Evolutionary conservation across 2,113 vertebrate species (phyloP).

Genomic region (Tyto alba): DNA sequence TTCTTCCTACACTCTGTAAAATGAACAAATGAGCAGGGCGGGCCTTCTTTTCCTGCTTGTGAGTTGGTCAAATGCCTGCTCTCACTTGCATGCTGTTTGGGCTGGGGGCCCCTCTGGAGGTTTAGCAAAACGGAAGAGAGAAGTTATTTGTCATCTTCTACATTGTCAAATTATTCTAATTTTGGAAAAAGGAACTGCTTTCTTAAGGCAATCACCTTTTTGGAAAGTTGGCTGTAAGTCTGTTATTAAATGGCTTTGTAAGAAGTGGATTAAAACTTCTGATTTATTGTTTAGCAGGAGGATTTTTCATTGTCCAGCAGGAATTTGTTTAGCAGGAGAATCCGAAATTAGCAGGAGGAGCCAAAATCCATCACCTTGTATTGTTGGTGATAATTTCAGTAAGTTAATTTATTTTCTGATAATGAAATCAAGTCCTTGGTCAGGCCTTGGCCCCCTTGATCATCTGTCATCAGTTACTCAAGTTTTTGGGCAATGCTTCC

Average conservation of each 20-base stretch:
- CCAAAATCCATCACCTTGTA: too few species aligned
- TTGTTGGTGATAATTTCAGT: conserved; percentile 17
- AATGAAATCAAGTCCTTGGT: neutral
- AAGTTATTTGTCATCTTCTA: conserved; percentile 25
- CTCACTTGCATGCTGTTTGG: neutral
- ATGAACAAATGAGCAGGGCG: neutral
- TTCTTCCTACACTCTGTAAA: neutral
- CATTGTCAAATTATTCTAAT: conserved; percentile 13
- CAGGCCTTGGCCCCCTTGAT: neutral
- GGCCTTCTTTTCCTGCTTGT: neutral
- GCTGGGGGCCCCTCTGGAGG: neutral
- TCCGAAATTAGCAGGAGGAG: conserved; percentile 33
- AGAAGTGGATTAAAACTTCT: conserved; percentile 47
- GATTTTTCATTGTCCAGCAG: conserved; percentile 36
- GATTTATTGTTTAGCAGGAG: conserved; percentile 39
- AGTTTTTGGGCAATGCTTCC: neutral
- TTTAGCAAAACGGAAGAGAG: neutral
- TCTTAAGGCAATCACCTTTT: conserved; percentile 38
- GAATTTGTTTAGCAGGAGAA: conserved; percentile 35
- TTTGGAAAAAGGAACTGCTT: conserved; percentile 38
- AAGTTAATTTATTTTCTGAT: conserved; percentile 14
- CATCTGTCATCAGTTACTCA: neutral
- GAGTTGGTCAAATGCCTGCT: neutral
- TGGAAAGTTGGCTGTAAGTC: conserved; percentile 42
- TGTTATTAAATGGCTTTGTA: conserved; percentile 31